Evolutionary conservation across 2,888 invertebrate species (phyloP).

Genomic region (Notodonta ziczac): DNA sequence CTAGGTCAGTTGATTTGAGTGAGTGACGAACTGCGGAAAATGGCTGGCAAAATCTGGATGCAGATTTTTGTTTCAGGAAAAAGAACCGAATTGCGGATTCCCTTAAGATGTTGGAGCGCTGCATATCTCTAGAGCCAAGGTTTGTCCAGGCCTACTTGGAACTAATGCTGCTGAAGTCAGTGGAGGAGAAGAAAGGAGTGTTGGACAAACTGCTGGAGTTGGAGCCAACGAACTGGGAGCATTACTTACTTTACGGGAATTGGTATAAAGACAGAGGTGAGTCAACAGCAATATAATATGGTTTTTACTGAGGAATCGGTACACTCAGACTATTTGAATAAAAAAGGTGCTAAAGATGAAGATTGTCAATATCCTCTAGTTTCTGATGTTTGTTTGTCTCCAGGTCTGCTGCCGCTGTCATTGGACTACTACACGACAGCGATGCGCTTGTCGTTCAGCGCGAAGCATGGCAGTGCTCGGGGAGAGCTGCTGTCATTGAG

Average conservation of each 20-base stretch:
- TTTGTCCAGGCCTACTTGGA: constrained; percentile 89
- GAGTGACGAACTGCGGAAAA: too few species aligned
- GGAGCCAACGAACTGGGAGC: constrained; percentile 88
- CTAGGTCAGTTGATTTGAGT: too few species aligned
- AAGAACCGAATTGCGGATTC: constrained; percentile 87
- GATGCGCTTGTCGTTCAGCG: constrained; percentile 57
- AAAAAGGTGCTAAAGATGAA: not conserved
- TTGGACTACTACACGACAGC: constrained; percentile 65
- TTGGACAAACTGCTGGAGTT: constrained; percentile 86
- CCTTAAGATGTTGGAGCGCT: constrained; percentile 87
- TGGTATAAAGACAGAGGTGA: constrained; percentile 88
- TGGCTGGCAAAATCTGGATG: not conserved
- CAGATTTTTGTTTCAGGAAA: constrained; percentile 73
- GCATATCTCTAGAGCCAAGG: constrained; percentile 87
- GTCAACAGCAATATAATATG: not conserved
- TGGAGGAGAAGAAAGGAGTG: constrained; percentile 82
- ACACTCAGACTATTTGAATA: too few species aligned
- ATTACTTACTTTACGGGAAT: constrained; percentile 88
- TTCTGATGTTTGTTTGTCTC: constrained; percentile 10
- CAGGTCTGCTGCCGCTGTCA: constrained; percentile 67
- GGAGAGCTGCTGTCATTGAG: constrained; percentile 84
- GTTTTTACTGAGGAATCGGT: too few species aligned
- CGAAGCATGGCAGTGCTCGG: constrained; percentile 72
- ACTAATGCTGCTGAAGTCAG: constrained; percentile 83
- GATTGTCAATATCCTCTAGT: not conserved